These are phyloP conservation scores for Vespertilio murinus DNA, from an alignment of 2,797 vertebrate genomes.

Conservation along the genomic window DNA sequence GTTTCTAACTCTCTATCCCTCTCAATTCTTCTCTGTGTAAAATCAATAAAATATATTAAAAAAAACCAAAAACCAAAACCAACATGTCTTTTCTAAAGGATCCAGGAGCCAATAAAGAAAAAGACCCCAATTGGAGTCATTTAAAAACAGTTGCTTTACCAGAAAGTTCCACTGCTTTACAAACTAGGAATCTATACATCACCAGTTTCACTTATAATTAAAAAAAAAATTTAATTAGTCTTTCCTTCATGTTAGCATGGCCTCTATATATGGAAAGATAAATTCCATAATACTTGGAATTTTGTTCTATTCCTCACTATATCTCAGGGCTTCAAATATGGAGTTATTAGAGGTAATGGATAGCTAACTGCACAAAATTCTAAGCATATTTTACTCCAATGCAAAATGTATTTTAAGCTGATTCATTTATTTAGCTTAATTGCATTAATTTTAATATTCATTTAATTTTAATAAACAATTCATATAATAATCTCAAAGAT, in stretches of 20 bases:
- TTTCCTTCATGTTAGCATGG: background rate
- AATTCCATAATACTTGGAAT: background rate
- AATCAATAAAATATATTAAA: no score
- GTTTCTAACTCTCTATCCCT: no score
- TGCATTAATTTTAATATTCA: slow-evolving; percentile 1
- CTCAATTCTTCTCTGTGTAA: no score
- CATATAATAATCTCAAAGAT: background rate
- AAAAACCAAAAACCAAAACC: slow-evolving; percentile 31
- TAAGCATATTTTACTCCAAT: slow-evolving; percentile 8
- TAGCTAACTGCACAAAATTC: background rate
- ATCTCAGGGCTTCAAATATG: background rate
- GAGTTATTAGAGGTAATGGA: background rate
- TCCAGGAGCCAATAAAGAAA: background rate
- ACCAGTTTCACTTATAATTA: slow-evolving; percentile 19
- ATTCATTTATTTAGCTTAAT: background rate
- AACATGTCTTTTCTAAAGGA: background rate
- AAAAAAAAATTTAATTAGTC: background rate
- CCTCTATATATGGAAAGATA: background rate
- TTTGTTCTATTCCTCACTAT: background rate
- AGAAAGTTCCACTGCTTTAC: slow-evolving; percentile 26
- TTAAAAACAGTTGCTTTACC: slow-evolving; percentile 20
- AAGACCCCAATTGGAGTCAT: background rate
- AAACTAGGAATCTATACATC: background rate
- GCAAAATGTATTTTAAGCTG: slow-evolving; percentile 32
- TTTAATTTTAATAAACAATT: slow-evolving; percentile 5